Evolutionary conservation across 1,140 invertebrate species (phyloP), one percentile per base, ranked within the genome.

Genomic region (Sycobia sp.): DNA sequence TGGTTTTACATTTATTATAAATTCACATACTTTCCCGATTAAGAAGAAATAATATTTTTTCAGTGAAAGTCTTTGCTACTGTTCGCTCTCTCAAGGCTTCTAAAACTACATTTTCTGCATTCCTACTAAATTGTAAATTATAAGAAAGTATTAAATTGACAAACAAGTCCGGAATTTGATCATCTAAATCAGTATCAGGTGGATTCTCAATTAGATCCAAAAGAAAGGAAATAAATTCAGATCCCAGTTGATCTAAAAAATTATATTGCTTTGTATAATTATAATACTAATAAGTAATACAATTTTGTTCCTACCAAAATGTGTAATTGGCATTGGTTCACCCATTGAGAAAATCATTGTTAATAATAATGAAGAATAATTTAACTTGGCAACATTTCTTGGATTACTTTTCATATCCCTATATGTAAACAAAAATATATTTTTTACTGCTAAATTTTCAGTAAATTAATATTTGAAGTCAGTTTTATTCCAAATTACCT

Each of bases 271-370:
- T 14, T 46, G 43, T n/a, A n/a, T n/a, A n/a, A n/a, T n/a, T n/a
- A 64, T 20, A 70, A 63, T 67, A 49, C 16, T 27, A n/a, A 16
- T 39, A 39, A 10, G 14, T 16, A 10, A 9, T 39, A 9, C 9
- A n/a, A 14, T 16, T 29, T 46, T 47, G 20, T 46, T 43, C 46
- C 57, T 67, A 72, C 69, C 65, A 65, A 91, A 88, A 84, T 93
- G 91, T 13, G 89, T 90, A 23, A 93, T 84, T 18, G 92, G 91
- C 85, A 94, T 88, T n/a, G 85, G 85, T 79, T 96, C 92, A 8
- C 91, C 93, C 84, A 92, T 92, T 47, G 91, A 93, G 72, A 95
- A 89, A 51, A 96, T 87, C 85, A 94, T 91, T 27, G 91, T 91
- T 18, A 97, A 79, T 59, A 96, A 82, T 41, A 91, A 82, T 0